Evolutionary conservation across 1,140 invertebrate species (phyloP).

Genomic region (Portunus trituberculatus): DNA sequence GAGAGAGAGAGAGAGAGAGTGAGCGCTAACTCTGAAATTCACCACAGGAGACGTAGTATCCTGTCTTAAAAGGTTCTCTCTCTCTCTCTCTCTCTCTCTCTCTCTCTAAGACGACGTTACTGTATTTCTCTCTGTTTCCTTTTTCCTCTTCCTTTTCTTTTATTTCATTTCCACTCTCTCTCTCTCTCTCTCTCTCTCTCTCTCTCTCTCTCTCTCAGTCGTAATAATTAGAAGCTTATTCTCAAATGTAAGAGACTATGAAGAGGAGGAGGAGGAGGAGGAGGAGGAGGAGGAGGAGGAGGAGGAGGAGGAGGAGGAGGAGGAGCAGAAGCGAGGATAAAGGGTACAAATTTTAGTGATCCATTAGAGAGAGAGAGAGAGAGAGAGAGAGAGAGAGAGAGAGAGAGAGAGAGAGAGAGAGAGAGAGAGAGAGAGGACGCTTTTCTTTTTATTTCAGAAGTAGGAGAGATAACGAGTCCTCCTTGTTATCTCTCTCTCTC

Average conservation of each 20-base stretch:
- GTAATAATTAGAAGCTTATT: not conserved
- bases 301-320: not conserved
- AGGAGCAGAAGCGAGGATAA: not conserved
- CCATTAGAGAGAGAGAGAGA: not conserved
- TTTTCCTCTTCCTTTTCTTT: too few relatives aligned
- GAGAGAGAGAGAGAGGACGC: slow-evolving; percentile 17
- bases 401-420: slow-evolving; percentile 29
- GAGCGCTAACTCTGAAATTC: not conserved
- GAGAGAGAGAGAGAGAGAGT: slow-evolving; percentile 19
- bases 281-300: not conserved
- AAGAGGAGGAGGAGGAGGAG: not conserved
- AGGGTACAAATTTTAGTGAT: not conserved
- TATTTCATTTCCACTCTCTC: too few relatives aligned
- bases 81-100: too few relatives aligned
- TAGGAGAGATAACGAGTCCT: not conserved
- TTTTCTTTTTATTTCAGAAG: too few relatives aligned
- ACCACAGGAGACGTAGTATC: not conserved
- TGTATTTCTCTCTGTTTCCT: not conserved
- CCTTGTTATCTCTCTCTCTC: too few relatives aligned
- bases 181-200: too few relatives aligned
- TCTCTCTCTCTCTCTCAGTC: too few relatives aligned
- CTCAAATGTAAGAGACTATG: not conserved
- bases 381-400: slow-evolving; percentile 29
- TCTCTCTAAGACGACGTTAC: not conserved
- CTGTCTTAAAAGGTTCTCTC: too few relatives aligned